phyloP scores from a whole-genome alignment of 2,797 vertebrate species.

The Sebastes iracundus region DNA sequence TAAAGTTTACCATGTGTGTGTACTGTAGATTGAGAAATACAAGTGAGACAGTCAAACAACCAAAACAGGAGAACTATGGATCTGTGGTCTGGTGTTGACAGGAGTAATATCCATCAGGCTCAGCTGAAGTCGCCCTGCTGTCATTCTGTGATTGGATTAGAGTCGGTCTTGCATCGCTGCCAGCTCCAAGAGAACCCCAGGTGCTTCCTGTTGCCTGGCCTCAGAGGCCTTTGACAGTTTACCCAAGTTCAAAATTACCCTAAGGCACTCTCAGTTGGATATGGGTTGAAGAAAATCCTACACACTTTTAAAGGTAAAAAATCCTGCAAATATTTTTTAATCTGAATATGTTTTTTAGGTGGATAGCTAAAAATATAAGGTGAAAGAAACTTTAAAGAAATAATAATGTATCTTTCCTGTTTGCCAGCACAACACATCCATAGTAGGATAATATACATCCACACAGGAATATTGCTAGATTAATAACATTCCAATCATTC shows the following conservation, averaged over 20 bases:
- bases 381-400: slow-evolving; percentile 8
- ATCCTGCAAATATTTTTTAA: slow-evolving; percentile 9
- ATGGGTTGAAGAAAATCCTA: not conserved
- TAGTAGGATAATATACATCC: slow-evolving; percentile 80
- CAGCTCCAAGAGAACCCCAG: slow-evolving; percentile 63
- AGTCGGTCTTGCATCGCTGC: slow-evolving; percentile 39
- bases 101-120: slow-evolving; percentile 81
- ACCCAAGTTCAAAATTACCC: slow-evolving; percentile 28
- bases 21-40: slow-evolving; percentile 6
- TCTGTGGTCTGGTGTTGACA: slow-evolving; percentile 67
- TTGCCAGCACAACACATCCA: slow-evolving; percentile 85
- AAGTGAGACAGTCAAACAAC: slow-evolving; percentile 13
- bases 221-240: slow-evolving; percentile 46
- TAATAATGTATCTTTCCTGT: slow-evolving; percentile 53
- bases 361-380: not conserved
- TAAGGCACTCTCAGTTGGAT: slow-evolving; percentile 15
- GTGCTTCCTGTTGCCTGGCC: slow-evolving; percentile 68
- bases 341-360: not conserved
- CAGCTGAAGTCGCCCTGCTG: slow-evolving; percentile 74
- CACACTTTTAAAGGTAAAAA: not conserved
- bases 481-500: slow-evolving; percentile 69
- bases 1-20: not conserved
- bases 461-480: slow-evolving; percentile 58
- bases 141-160: slow-evolving; percentile 72
- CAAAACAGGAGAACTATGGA: slow-evolving; percentile 12